Conservation (phyloP, 2,113 vertebrate genomes). For the Peromyscus californicus region DNA sequence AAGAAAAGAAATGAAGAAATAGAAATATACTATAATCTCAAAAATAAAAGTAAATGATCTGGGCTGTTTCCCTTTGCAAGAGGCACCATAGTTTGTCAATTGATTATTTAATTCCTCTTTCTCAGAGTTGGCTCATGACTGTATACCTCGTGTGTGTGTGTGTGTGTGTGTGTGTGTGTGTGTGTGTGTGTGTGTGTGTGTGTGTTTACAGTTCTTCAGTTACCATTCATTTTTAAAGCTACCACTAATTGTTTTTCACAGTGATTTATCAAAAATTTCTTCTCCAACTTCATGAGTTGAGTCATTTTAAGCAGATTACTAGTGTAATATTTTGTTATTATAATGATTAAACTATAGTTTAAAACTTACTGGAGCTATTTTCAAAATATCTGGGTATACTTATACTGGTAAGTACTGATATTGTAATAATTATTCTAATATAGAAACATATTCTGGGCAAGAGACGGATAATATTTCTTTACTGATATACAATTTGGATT, state of each 20-base stretch:
- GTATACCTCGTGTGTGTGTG: background rate
- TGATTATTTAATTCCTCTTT: constrained; percentile 51
- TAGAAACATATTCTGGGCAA: constrained; percentile 16
- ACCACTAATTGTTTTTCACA: background rate
- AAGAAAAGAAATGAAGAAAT: background rate
- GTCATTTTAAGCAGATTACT: constrained; percentile 38
- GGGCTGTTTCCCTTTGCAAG: constrained; percentile 1
- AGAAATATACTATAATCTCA: background rate
- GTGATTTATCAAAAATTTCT: background rate
- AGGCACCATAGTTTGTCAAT: background rate
- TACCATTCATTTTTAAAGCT: background rate
- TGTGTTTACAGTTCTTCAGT: too few relatives aligned
- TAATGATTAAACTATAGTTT: background rate
- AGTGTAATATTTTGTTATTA: background rate
- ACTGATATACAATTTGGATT: constrained; percentile 16
- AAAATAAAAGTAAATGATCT: constrained; percentile 7
- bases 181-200: too few relatives aligned
- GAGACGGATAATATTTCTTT: background rate
- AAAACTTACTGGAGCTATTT: background rate
- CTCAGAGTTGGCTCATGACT: background rate
- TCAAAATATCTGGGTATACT: background rate
- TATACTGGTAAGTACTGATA: background rate
- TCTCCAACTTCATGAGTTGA: background rate
- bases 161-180: too few relatives aligned
- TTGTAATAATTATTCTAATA: background rate